A percentile compares a stretch with the other conserved stretches of the same genome.
These are phyloP conservation scores for Saccostrea cuccullata DNA, from an alignment of 1,140 invertebrate genomes.

Conservation along the genomic window DNA sequence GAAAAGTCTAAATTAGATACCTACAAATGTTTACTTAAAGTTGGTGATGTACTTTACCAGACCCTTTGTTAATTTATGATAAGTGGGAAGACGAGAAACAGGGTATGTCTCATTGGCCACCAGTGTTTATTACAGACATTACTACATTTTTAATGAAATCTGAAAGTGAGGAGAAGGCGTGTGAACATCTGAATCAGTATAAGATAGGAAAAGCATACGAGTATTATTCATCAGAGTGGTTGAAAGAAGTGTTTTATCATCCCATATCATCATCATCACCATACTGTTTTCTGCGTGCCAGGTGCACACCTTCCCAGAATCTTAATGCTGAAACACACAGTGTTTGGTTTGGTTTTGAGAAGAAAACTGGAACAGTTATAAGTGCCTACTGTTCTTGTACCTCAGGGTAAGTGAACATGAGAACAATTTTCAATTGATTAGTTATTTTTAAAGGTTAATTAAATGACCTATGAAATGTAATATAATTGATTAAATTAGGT, in stretches of 20 bases:
- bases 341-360: conserved; percentile 45
- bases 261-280: background rate
- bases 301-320: no score
- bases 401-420: no score
- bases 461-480: background rate
- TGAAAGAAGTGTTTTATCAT: conserved; percentile 27
- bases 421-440: no score
- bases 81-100: background rate
- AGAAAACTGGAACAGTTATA: conserved; percentile 30
- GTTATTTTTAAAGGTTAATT: background rate
- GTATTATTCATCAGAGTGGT: conserved; percentile 38
- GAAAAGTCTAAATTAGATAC: background rate
- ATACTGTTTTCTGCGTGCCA: conserved; percentile 22
- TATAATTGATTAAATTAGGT: no score
- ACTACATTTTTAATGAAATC: conserved; percentile 20
- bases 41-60: background rate
- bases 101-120: background rate
- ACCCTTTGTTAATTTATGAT: background rate
- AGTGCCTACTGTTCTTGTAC: conserved; percentile 47
- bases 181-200: conserved; percentile 33
- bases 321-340: no score
- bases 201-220: conserved; percentile 48
- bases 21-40: background rate
- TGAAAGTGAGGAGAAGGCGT: conserved; percentile 6
- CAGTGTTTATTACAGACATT: conserved; percentile 10